Evolutionary conservation across 2,888 invertebrate species (phyloP), one percentile per base, ranked within the genome.

Genomic region (Esperia sulphurella): DNA sequence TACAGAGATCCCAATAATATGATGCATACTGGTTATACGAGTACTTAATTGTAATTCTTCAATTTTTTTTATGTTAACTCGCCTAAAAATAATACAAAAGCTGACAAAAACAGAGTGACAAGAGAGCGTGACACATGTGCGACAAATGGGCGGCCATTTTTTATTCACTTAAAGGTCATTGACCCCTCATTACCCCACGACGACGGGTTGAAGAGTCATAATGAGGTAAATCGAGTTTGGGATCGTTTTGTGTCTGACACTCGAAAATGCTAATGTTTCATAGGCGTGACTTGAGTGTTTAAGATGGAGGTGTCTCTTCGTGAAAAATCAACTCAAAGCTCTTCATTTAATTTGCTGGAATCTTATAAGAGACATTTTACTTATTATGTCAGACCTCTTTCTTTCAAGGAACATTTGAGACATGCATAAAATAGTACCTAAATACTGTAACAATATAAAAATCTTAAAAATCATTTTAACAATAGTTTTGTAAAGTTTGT

Each of bases 91-190:
- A 39, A 39, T 39, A 35, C 6, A 35, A 35, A 35, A 35, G 35
- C 35, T n/a, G 35, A 35, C 35, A 35, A 35, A 21, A 35, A 35
- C 40, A n/a, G 40, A 29, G 44, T 48, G 47, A 48, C 45, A 50
- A 46, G 55, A 62, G 59, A 63, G 50, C 63, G 63, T 65, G 64
- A 72, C 79, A 80, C 74, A 75, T 80, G 81, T 71, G 71, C 50
- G 56, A 67, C 75, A 74, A 78, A 81, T 75, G 72, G 64, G 51
- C 59, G 64, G 55, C 61, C 68, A 74, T 78, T 78, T 82, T 80
- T 81, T 75, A 75, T 71, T 63, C 65, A 63, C 54, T 63, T 57
- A 64, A 49, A 58, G 71, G 59, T 62, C 72, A 63, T 51, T 54
- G 65, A 71, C 59, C 72, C 58, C 59, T 61, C 54, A 52, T 59